Conservation (phyloP, 2,888 invertebrate species). For the Rhimphoctona megacephalus region DNA sequence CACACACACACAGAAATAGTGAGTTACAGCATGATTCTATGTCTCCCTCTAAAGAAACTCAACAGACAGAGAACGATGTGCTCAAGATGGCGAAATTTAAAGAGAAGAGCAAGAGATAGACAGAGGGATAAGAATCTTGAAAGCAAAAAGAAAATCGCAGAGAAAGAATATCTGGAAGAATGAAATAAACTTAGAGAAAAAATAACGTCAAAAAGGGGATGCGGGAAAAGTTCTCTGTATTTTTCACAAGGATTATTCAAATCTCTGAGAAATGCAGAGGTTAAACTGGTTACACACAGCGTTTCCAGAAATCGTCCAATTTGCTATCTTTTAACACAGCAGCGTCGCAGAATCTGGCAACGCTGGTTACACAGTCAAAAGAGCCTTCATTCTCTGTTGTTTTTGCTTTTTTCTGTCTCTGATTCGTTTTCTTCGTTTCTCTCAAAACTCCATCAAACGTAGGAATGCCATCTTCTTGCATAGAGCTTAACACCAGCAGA, state of each 20-base stretch:
- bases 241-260: conserved; percentile 69
- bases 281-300: no score
- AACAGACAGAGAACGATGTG: neutral
- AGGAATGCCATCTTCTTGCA: conserved; percentile 13
- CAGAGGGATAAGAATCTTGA: neutral
- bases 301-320: no score
- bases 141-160: conserved; percentile 10
- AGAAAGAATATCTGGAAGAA: conserved; percentile 1
- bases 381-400: conserved; percentile 51
- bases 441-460: conserved; percentile 13
- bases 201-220: conserved; percentile 10
- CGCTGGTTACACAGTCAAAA: conserved; percentile 64
- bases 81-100: conserved; percentile 2
- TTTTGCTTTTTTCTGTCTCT: conserved; percentile 18
- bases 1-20: neutral
- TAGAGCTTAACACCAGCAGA: conserved; percentile 38
- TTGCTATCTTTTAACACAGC: no score
- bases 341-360: no score
- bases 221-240: conserved; percentile 54
- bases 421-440: conserved; percentile 45
- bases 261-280: conserved; percentile 62
- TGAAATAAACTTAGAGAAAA: conserved; percentile 35
- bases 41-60: neutral
- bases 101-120: neutral
- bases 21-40: neutral